Evolutionary conservation across 2,888 invertebrate species (phyloP).

Genomic region (Eilema griseolum): DNA sequence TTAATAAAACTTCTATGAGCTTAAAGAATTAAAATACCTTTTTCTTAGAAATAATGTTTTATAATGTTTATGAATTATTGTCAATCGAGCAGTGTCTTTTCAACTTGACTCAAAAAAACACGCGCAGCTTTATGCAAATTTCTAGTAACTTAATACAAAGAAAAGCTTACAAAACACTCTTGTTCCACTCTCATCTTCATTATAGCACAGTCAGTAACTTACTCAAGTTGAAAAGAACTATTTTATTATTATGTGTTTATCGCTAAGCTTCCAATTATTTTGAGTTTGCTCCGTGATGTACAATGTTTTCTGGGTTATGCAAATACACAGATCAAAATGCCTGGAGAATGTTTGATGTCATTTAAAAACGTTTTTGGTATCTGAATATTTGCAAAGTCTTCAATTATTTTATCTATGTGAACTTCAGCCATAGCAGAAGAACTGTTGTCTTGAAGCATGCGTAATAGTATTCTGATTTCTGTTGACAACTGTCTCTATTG

Average conservation of each 20-base stretch:
- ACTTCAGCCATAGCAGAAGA: slow-evolving; percentile 26
- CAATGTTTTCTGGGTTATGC: slow-evolving; percentile 40
- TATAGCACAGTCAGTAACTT: slow-evolving; percentile 50
- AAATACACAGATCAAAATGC: slow-evolving; percentile 44
- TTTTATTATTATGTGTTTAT: slow-evolving; percentile 53
- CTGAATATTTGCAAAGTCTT: slow-evolving; percentile 50
- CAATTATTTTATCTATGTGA: slow-evolving; percentile 30
- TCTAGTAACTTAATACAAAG: slow-evolving; percentile 31
- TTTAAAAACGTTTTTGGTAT: slow-evolving; percentile 24
- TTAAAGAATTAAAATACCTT: not conserved
- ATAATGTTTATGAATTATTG: slow-evolving; percentile 66
- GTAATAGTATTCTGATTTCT: slow-evolving; percentile 31
- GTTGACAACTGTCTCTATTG: slow-evolving; percentile 31
- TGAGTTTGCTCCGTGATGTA: slow-evolving; percentile 41
- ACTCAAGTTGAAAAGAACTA: slow-evolving; percentile 78
- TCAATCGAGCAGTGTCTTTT: slow-evolving; percentile 72
- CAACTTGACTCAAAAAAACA: slow-evolving; percentile 70
- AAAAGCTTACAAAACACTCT: slow-evolving; percentile 41
- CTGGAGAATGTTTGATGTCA: slow-evolving; percentile 16
- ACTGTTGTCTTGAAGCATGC: slow-evolving; percentile 45
- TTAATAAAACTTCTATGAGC: not conserved
- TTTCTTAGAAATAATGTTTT: not conserved
- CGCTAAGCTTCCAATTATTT: slow-evolving; percentile 59
- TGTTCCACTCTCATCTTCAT: slow-evolving; percentile 55
- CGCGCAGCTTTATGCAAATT: slow-evolving; percentile 58